A percentile compares a stretch with the other conserved stretches of the same genome.
phyloP scores from a whole-genome alignment of 2,113 vertebrate species.

The Laticauda colubrina region DNA sequence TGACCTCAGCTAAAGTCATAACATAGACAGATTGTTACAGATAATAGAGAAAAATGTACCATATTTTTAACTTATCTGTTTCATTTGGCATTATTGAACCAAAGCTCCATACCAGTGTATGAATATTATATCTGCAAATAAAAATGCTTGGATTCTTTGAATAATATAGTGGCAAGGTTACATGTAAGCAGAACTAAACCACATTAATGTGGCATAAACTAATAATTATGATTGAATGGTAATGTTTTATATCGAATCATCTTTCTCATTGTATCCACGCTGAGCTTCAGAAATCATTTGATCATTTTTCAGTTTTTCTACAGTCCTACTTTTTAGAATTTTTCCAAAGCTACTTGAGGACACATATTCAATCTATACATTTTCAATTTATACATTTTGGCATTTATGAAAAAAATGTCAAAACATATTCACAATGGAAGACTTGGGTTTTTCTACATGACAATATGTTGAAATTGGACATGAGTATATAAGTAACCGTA shows the following conservation, averaged over 20 bases:
- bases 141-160: neutral
- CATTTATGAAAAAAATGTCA: neutral
- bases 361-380: neutral
- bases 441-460: neutral
- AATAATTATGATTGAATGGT: neutral
- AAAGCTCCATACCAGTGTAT: neutral
- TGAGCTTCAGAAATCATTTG: neutral
- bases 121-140: neutral
- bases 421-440: neutral
- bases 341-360: neutral
- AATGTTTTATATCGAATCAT: neutral
- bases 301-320: neutral
- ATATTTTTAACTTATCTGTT: neutral
- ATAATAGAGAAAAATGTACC: neutral
- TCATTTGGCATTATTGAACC: neutral
- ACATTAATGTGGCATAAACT: neutral
- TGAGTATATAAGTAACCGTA: neutral
- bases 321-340: neutral
- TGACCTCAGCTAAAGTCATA: neutral
- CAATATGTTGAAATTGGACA: neutral
- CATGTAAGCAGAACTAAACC: neutral
- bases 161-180: neutral
- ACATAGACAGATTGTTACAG: neutral
- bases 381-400: neutral
- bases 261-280: neutral